Evolutionary conservation across 2,888 invertebrate species (phyloP).

Genomic region (Nematopogon swammerdamellus): DNA sequence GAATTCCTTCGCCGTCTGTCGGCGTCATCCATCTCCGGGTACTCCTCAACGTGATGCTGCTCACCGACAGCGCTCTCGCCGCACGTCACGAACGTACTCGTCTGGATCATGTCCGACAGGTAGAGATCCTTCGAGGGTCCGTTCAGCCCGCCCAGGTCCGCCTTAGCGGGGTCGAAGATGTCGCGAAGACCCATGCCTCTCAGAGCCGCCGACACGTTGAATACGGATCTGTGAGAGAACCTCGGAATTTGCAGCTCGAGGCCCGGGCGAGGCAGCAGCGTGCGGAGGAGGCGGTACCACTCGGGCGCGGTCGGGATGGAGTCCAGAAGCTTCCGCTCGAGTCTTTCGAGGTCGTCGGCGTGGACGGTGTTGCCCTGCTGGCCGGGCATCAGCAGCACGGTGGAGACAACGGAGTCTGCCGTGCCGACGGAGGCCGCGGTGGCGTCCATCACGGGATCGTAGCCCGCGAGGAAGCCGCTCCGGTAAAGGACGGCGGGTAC

Average conservation of each 20-base stretch:
- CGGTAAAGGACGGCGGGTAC: slow-evolving; percentile 81
- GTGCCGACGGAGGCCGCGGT: slow-evolving; percentile 77
- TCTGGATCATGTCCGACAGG: slow-evolving; percentile 80
- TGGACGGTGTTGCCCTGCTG: slow-evolving; percentile 79
- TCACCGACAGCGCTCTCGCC: slow-evolving; percentile 70
- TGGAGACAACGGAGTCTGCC: slow-evolving; percentile 68
- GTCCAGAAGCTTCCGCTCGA: slow-evolving; percentile 68
- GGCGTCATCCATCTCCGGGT: slow-evolving; percentile 63
- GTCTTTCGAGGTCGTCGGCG: slow-evolving; percentile 71
- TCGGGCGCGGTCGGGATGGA: slow-evolving; percentile 63
- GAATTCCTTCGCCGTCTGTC: slow-evolving; percentile 33
- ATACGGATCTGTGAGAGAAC: slow-evolving; percentile 77
- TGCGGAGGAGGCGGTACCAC: slow-evolving; percentile 72
- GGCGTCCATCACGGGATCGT: slow-evolving; percentile 80
- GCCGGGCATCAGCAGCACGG: slow-evolving; percentile 80
- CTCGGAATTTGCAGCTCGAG: slow-evolving; percentile 81
- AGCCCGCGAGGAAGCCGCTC: slow-evolving; percentile 76
- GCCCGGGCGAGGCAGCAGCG: slow-evolving; percentile 71
- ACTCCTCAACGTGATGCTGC: slow-evolving; percentile 77
- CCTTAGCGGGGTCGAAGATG: slow-evolving; percentile 70
- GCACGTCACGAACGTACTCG: slow-evolving; percentile 81
- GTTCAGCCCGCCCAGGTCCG: slow-evolving; percentile 80
- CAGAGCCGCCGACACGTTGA: slow-evolving; percentile 76
- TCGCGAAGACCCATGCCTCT: slow-evolving; percentile 80
- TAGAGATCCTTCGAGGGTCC: slow-evolving; percentile 76